Base-by-base conservation (phyloP, 2,888 invertebrate species). In the Miltochrista miniata region DNA sequence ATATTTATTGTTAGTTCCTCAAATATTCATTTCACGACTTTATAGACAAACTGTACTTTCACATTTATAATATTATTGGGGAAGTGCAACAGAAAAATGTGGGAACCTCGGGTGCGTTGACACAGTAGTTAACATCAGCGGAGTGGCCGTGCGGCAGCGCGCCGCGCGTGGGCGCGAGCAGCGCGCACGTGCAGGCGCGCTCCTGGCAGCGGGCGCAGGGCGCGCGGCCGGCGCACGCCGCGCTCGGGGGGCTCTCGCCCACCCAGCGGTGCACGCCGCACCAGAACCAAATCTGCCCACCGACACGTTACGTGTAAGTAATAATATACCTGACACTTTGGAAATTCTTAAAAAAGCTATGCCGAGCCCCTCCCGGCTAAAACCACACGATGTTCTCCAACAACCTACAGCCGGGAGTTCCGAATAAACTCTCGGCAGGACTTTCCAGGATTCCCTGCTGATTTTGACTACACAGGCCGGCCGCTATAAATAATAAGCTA, bases 281-380 rank as follows among this genome's bases (percentile, higher is more conserved):
- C 71, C 75, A 71, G 83, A 84, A 86, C 37, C 61, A 63, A 9
- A 84, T 76, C 86, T 85, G 44, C 10, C 24, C 5, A 29, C 1
- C 24, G 1, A 13, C 9, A 10, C 2, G 30, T 1, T 2, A 8
- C 10, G 4, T 41, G n/a, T n/a, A n/a, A n/a, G n/a, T n/a, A n/a
- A n/a, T n/a, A n/a, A n/a, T n/a, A n/a, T n/a, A n/a, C n/a, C n/a
- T n/a, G n/a, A n/a, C n/a, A n/a, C n/a, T n/a, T n/a, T n/a, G n/a
- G n/a, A n/a, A n/a, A n/a, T n/a, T n/a, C n/a, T n/a, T n/a, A n/a
- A n/a, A n/a, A n/a, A n/a, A n/a, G n/a, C n/a, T n/a, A n/a, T n/a
- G n/a, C n/a, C n/a, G n/a, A n/a, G n/a, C n/a, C n/a, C n/a, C n/a
- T n/a, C n/a, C n/a, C n/a, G n/a, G n/a, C n/a, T n/a, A n/a, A n/a